These are phyloP conservation scores for Choloepus didactylus DNA, from an alignment of 2,797 vertebrate genomes.

Conservation along the genomic window DNA sequence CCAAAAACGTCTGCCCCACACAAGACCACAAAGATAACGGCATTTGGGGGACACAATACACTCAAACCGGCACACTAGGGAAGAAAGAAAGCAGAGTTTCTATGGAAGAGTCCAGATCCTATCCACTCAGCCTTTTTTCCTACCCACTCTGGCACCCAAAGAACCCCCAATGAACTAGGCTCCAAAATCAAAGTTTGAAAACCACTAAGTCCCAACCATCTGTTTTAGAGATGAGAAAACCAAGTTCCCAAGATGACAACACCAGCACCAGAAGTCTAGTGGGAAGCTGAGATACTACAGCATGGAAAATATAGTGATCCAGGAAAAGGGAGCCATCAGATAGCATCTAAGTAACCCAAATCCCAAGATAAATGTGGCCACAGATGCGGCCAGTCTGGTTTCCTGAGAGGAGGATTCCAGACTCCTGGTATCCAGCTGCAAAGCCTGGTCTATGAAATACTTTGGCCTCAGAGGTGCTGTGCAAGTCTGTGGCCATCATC, in stretches of 20 bases:
- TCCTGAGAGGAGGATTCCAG: constrained; percentile 14
- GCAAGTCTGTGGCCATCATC: not conserved
- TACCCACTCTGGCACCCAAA: not conserved
- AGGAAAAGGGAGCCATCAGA: not conserved
- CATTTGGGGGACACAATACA: too few species aligned
- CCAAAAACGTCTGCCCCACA: too few species aligned
- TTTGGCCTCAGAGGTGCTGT: not conserved
- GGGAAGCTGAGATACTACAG: not conserved
- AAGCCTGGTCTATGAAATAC: not conserved
- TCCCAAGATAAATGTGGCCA: not conserved
- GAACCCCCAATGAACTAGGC: not conserved
- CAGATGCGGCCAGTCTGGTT: not conserved
- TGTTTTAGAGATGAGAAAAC: not conserved
- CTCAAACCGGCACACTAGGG: not conserved
- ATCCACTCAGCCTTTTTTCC: not conserved
- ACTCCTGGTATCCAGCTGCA: not conserved
- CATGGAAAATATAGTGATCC: not conserved
- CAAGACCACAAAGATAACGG: too few species aligned
- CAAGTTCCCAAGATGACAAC: not conserved
- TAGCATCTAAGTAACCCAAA: not conserved
- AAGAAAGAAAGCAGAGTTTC: not conserved
- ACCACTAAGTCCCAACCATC: not conserved
- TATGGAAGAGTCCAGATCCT: not conserved
- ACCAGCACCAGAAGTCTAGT: not conserved
- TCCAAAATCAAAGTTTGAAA: not conserved